Evolutionary conservation across 2,888 invertebrate genomes (phyloP).

Genomic region (Parelbella ahira): DNA sequence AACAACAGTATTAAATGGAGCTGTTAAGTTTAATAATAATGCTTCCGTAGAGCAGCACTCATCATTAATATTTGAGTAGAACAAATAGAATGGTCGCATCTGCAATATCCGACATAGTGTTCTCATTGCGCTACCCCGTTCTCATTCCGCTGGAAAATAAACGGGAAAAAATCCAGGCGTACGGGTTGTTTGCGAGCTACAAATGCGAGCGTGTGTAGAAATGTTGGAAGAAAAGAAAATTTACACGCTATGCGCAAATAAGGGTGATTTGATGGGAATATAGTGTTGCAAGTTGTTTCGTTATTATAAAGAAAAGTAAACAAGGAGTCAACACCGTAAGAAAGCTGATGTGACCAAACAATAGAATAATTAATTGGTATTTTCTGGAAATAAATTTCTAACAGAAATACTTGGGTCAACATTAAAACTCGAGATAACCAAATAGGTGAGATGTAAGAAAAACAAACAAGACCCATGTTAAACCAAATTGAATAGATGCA

Average conservation of each 20-base stretch:
- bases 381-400: too few relatives aligned
- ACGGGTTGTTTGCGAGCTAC: slow-evolving; percentile 12
- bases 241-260: slow-evolving; percentile 3
- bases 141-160: not conserved
- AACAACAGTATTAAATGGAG: too few relatives aligned
- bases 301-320: too few relatives aligned
- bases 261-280: not conserved
- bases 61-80: slow-evolving; percentile 54
- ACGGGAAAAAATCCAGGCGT: slow-evolving; percentile 5
- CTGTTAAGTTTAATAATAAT: too few relatives aligned
- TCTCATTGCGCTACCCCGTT: slow-evolving; percentile 6
- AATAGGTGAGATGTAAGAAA: too few relatives aligned
- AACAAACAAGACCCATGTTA: too few relatives aligned
- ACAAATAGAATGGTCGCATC: slow-evolving; percentile 37
- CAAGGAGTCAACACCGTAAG: too few relatives aligned
- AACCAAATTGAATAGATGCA: too few relatives aligned
- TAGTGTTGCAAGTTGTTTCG: not conserved
- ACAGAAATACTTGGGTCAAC: too few relatives aligned
- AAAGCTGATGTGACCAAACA: too few relatives aligned
- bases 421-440: too few relatives aligned
- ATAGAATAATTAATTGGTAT: too few relatives aligned
- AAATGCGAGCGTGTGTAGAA: slow-evolving; percentile 9
- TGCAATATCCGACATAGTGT: slow-evolving; percentile 28
- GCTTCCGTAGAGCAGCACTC: slow-evolving; percentile 35
- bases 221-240: slow-evolving; percentile 2